Evolutionary conservation across 2,797 vertebrate genomes (phyloP).

Genomic region (Sebastes iracundus): DNA sequence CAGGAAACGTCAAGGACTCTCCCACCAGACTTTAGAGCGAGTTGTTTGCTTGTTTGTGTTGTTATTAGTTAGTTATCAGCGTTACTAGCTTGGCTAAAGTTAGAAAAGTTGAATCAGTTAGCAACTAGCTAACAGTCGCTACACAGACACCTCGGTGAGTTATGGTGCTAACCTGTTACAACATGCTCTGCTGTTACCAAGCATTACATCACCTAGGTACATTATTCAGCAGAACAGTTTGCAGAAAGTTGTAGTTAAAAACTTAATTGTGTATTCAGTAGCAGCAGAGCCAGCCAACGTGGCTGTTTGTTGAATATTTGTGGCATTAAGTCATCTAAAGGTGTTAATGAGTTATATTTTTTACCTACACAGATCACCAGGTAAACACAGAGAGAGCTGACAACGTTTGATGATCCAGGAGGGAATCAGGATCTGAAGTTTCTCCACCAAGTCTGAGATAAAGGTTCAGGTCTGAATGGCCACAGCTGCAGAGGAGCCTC

Average conservation of each 20-base stretch:
- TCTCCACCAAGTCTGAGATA: conserved; percentile 14
- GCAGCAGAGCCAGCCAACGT: conserved; percentile 37
- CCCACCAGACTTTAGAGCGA: conserved; percentile 3
- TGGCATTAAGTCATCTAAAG: conserved; percentile 22
- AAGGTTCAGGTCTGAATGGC: conserved; percentile 76
- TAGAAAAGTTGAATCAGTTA: conserved; percentile 25
- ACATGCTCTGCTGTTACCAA: background rate
- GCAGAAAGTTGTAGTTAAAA: background rate
- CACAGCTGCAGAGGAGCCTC: conserved; percentile 78
- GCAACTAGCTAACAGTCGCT: conserved; percentile 27
- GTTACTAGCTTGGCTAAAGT: background rate
- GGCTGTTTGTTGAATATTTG: conserved; percentile 40
- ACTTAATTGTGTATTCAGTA: too few relatives aligned
- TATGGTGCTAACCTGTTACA: background rate
- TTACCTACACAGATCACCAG: background rate
- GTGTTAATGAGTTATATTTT: background rate
- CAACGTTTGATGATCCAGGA: background rate
- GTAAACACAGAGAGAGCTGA: background rate
- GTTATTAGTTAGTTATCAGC: background rate
- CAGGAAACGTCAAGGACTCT: background rate
- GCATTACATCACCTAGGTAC: background rate
- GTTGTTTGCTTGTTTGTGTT: background rate
- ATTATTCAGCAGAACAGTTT: too few relatives aligned
- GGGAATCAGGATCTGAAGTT: conserved; percentile 16
- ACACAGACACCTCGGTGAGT: background rate